Conservation (phyloP, 2,888 invertebrate genomes). For the Clanis bilineata region DNA sequence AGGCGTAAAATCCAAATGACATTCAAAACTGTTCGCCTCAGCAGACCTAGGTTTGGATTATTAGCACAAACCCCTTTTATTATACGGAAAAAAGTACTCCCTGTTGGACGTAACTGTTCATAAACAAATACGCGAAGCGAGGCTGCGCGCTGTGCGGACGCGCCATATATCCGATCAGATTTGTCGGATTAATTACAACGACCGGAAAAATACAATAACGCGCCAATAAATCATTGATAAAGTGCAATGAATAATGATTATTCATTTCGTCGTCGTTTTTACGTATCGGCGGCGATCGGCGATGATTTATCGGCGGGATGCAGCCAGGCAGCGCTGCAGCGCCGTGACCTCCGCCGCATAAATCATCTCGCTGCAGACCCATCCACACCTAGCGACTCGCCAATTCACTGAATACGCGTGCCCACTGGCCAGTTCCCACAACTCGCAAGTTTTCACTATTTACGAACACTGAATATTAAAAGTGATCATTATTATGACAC, state of each 20-base stretch:
- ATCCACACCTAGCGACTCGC: not conserved
- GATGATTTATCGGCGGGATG: constrained; percentile 34
- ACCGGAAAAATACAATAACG: constrained; percentile 64
- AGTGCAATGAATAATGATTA: constrained; percentile 64
- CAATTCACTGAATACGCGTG: not conserved
- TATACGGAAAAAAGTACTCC: not conserved
- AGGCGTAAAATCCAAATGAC: too few relatives aligned
- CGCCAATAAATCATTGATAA: constrained; percentile 60
- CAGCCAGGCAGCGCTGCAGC: constrained; percentile 19
- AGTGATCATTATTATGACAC: too few relatives aligned
- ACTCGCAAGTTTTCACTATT: too few relatives aligned
- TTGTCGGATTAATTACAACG: constrained; percentile 59
- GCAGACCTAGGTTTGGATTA: too few relatives aligned
- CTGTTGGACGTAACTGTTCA: not conserved
- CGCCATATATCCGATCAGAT: constrained; percentile 43
- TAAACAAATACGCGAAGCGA: not conserved
- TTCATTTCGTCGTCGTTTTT: constrained; percentile 51
- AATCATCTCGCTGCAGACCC: not conserved
- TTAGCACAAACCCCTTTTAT: not conserved
- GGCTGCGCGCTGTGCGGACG: constrained; percentile 1
- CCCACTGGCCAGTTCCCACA: too few relatives aligned
- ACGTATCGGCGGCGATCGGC: constrained; percentile 33
- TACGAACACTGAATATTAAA: too few relatives aligned
- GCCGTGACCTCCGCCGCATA: constrained; percentile 14
- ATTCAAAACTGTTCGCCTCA: too few relatives aligned